Evolutionary conservation across 2,797 vertebrate genomes (phyloP).

Genomic region (Cyclopterus lumpus): DNA sequence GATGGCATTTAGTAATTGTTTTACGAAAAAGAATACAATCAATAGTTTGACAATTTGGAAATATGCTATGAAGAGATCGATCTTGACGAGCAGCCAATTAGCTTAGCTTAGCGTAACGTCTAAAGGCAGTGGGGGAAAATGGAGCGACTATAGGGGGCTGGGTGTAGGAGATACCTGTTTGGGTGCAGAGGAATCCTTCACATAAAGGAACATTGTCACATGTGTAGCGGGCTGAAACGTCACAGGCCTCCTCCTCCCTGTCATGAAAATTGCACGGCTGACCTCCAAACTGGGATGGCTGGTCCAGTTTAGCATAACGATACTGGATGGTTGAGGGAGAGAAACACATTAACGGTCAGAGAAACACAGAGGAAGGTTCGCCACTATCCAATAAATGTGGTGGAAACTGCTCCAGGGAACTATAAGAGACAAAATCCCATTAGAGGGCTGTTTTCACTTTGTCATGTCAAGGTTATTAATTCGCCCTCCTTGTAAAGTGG

Average conservation of each 20-base stretch:
- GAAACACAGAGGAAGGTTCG: constrained; percentile 30
- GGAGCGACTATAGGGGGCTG: too few species aligned
- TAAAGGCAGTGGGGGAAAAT: background rate
- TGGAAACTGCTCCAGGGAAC: constrained; percentile 53
- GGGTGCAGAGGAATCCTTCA: constrained; percentile 89
- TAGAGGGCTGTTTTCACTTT: constrained; percentile 71
- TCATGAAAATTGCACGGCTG: constrained; percentile 83
- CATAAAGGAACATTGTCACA: constrained; percentile 86
- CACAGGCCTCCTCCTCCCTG: constrained; percentile 86
- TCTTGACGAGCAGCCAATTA: background rate
- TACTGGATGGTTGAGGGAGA: constrained; percentile 78
- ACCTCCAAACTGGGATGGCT: constrained; percentile 89
- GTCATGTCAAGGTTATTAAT: constrained; percentile 75
- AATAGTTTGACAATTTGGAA: background rate
- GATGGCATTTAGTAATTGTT: background rate
- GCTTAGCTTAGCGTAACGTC: constrained; percentile 6
- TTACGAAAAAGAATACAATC: background rate
- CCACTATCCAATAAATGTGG: constrained; percentile 34
- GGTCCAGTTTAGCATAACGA: constrained; percentile 85
- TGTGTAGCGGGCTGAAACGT: constrained; percentile 71
- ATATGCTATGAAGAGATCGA: background rate
- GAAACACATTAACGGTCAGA: constrained; percentile 41
- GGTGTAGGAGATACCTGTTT: constrained; percentile 85
- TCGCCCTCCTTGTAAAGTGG: constrained; percentile 59
- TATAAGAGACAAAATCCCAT: constrained; percentile 67